phyloP scores from a whole-genome alignment of 2,888 invertebrate species.

The Chrysotoxum bicinctum region DNA sequence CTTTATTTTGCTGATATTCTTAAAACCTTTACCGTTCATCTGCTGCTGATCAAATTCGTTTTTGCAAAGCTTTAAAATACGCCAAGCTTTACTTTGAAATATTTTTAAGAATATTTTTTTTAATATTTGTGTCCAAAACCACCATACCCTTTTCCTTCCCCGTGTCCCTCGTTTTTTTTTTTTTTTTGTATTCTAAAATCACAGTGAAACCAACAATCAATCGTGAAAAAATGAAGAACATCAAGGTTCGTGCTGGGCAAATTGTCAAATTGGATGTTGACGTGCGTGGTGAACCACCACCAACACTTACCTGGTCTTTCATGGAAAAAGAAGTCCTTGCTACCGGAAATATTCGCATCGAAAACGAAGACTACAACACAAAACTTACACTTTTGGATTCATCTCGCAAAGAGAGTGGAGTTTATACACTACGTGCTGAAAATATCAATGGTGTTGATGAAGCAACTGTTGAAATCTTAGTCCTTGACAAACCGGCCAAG shows the following conservation, averaged over 20 bases:
- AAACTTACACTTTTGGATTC: slow-evolving; percentile 91
- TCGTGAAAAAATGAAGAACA: slow-evolving; percentile 93
- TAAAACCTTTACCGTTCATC: neutral
- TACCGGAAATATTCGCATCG: slow-evolving; percentile 88
- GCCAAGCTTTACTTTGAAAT: neutral
- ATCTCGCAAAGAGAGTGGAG: slow-evolving; percentile 92
- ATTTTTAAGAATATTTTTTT: neutral
- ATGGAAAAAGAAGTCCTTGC: slow-evolving; percentile 85
- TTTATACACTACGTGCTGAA: slow-evolving; percentile 94
- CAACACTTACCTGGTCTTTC: slow-evolving; percentile 90
- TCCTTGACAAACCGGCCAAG: slow-evolving; percentile 85
- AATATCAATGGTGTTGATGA: slow-evolving; percentile 97
- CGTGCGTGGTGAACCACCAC: slow-evolving; percentile 98
- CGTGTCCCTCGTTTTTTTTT: neutral
- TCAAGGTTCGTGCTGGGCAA: slow-evolving; percentile 95
- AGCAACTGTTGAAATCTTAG: slow-evolving; percentile 95
- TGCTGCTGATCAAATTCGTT: slow-evolving; percentile 30
- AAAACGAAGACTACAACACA: slow-evolving; percentile 95
- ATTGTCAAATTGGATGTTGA: slow-evolving; percentile 95
- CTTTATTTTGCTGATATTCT: neutral
- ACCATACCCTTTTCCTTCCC: neutral
- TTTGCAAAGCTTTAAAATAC: slow-evolving; percentile 73
- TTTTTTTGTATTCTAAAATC: slow-evolving; percentile 15
- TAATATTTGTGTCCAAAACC: neutral
- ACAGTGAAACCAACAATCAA: slow-evolving; percentile 97